Base-by-base conservation (phyloP, 2,113 vertebrate genomes). In the Barnardius zonarius region DNA sequence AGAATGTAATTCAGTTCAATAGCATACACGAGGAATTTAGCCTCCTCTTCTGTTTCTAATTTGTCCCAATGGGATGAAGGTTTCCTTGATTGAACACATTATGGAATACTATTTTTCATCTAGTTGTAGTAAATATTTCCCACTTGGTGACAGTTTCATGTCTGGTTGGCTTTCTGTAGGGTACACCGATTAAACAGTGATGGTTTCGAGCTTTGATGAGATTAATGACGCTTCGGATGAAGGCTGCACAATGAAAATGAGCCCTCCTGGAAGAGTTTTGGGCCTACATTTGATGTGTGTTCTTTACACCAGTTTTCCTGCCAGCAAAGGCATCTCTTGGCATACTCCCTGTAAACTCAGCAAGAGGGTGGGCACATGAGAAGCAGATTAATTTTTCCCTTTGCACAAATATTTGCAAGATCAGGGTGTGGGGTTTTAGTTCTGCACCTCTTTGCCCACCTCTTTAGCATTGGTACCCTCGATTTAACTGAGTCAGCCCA, bases 11-110 rank as follows among this genome's bases (percentile, higher is more conserved):
- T 77, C 57, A 46, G 55, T 83, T 52, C 78, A 88, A 79, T 61
- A 94, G 76, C 35, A 84, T 57, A 87, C 30, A 22, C 33, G 28
- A 82, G 69, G 69, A 96, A 69, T 89, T 93, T 39, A 79, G 22
- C 30, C 37, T 95, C 25, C 52, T 84, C 83, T 95, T 94, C 95
- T 95, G 88, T 91, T 96, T 95, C 90, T 88, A 86, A 93, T 91
- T 96, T 96, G n/a, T 79, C 77, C 85, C 76, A 22, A 69, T 23
- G 48, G 62, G 18, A 88, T 13, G 31, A 84, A 90, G 52, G 19
- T 89, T 93, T 94, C 91, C 83, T 79, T 92, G 80, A 84, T 76
- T 79, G 41, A 66, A 46, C 69, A 33, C 48, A 20, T 87, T 89
- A 66, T 52, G 74, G 70, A 59, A 62, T 89, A 86, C 86, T 87